phyloP scores from a whole-genome alignment of 2,797 vertebrate genomes.

The Meriones psammophilus region DNA sequence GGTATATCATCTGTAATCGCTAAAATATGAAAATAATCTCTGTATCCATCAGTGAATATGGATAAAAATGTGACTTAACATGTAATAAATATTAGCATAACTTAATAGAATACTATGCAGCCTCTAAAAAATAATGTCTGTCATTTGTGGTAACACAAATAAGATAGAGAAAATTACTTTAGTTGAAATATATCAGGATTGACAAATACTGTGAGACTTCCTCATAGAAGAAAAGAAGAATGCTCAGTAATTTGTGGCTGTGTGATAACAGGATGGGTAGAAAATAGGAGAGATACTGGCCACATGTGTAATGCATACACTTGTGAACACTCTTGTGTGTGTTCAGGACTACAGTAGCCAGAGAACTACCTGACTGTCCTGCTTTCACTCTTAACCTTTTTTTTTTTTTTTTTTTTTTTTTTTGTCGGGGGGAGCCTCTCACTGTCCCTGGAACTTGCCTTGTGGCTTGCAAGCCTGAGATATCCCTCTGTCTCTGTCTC shows the following conservation, averaged over 20 bases:
- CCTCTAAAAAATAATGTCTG: neutral
- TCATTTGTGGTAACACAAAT: neutral
- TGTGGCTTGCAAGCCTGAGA: neutral
- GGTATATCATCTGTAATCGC: neutral
- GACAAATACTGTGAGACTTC: neutral
- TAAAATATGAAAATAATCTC: neutral
- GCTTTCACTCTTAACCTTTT: neutral
- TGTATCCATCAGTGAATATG: neutral
- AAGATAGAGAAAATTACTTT: neutral
- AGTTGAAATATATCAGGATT: neutral
- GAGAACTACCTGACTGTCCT: neutral
- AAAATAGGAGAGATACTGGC: neutral
- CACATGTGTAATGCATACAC: neutral
- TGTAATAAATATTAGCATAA: neutral
- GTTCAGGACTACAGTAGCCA: neutral
- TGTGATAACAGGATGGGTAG: rapidly evolving
- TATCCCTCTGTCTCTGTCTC: neutral
- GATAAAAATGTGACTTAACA: neutral
- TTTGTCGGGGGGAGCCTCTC: neutral
- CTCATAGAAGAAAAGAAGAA: neutral
- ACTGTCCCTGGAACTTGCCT: neutral
- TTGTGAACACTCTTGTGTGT: neutral
- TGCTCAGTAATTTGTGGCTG: neutral
- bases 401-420: no score
- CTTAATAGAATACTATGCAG: neutral